phyloP scores from a whole-genome alignment of 23 tunicate species.

The Styela plicata region DNA sequence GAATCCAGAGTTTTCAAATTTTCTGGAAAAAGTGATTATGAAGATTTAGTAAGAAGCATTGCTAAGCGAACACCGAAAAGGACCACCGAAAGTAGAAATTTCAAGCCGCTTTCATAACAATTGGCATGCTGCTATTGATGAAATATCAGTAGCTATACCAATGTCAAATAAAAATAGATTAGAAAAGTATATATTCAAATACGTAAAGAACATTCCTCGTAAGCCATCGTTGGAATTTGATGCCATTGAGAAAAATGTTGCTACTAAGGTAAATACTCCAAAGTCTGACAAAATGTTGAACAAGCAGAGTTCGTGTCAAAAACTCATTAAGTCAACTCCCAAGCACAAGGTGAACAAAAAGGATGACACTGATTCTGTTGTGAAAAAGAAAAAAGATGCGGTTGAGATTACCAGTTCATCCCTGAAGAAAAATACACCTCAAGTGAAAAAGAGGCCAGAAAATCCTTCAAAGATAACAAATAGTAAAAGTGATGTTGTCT shows the following conservation, averaged over 20 bases:
- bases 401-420: not conserved
- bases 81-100: conserved; percentile 31
- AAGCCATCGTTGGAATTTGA: not conserved
- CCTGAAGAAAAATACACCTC: not conserved
- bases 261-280: not conserved
- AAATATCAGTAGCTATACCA: conserved; percentile 44
- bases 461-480: not conserved
- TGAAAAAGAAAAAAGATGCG: too few relatives aligned
- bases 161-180: conserved; percentile 41
- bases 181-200: conserved; percentile 19
- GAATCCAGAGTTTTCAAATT: conserved; percentile 51
- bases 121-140: conserved; percentile 74
- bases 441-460: not conserved
- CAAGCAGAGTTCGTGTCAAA: not conserved
- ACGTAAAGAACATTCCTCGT: not conserved
- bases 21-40: conserved; percentile 46
- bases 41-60: conserved; percentile 26
- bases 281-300: not conserved
- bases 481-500: not conserved
- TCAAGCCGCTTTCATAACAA: conserved; percentile 49
- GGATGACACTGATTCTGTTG: too few relatives aligned
- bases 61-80: conserved; percentile 20
- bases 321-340: not conserved
- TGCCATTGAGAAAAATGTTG: not conserved
- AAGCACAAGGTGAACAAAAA: not conserved